Base-by-base conservation (phyloP, 2,113 vertebrate species). In the Electrona antarctica region DNA sequence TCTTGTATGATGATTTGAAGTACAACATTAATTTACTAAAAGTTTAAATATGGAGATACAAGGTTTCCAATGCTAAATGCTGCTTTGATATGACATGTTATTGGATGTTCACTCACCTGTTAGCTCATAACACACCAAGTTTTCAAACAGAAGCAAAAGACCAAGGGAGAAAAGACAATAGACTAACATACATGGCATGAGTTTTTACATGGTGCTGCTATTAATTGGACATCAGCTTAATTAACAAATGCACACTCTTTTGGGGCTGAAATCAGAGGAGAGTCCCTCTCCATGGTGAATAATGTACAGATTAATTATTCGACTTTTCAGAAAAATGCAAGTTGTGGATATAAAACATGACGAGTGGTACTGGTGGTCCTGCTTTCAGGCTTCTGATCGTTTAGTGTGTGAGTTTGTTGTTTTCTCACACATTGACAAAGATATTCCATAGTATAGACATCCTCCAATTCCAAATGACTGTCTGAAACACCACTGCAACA, bases 181-280 rank as follows among this genome's bases (percentile, higher is more conserved):
- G 58, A 60, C 82, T 10, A n/a, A 59, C 29, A 29, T 8, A 29
- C 21, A 59, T 8, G 60, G 48, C n/a, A 57, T 7, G 6, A 9
- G 57, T 64, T 55, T 82, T 69, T 28, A 12, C 49, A 74, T 59
- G 60, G 62, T 59, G 57, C 64, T 59, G 57, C 64, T 75, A 72
- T 69, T 64, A 66, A 64, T 76, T 74, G 61, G 51, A 67, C 68
- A 59, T 71, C 67, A 60, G 14, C 8, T 8, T 83, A 72, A 69
- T 86, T 64, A 21, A 71, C 62, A 64, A 77, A 65, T 64, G 80
- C 67, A 77, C 80, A 64, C 68, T 74, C 64, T 73, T 77, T 52
- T 81, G 64, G 77, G 74, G 79, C 76, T 73, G 67, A 82, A 88
- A 87, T 85, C 85, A 73, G 80, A 87, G 80, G 80, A 80, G 72